These are phyloP conservation scores for Pinctada fucata DNA, from an alignment of 2,888 invertebrate species.

Conservation along the genomic window DNA sequence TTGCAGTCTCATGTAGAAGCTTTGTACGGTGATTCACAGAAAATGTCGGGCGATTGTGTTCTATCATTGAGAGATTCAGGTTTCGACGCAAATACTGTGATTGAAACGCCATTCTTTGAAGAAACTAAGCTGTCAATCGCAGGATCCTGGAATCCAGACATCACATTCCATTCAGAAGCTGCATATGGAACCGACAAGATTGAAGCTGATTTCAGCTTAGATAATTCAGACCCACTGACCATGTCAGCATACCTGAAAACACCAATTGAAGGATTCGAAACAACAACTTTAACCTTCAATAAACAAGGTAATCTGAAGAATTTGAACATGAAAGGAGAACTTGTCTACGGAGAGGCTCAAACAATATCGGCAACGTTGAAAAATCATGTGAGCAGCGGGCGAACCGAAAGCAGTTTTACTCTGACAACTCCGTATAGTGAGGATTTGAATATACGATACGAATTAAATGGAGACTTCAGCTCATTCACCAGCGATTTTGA, in stretches of 20 bases:
- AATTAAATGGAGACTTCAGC: constrained; percentile 34
- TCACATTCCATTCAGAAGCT: neutral
- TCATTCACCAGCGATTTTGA: constrained; percentile 36
- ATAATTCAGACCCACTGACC: constrained; percentile 15
- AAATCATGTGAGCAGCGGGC: neutral
- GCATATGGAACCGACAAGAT: neutral
- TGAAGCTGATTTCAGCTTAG: constrained; percentile 5
- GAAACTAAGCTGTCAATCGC: constrained; percentile 42
- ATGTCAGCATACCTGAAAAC: constrained; percentile 18
- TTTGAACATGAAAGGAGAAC: too few relatives aligned
- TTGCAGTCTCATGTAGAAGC: neutral
- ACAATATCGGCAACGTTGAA: neutral
- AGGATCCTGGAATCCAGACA: constrained; percentile 10
- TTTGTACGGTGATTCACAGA: neutral
- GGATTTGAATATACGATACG: constrained; percentile 33
- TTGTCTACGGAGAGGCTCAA: neutral
- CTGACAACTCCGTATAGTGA: constrained; percentile 41
- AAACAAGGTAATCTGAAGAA: constrained; percentile 11
- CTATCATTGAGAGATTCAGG: constrained; percentile 7
- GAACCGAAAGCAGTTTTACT: neutral
- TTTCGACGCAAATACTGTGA: constrained; percentile 7
- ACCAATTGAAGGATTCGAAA: constrained; percentile 39
- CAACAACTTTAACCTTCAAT: constrained; percentile 36
- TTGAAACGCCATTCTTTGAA: constrained; percentile 51
- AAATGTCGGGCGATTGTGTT: constrained; percentile 29